Evolutionary conservation across 2,797 vertebrate genomes (phyloP).

Genomic region (Mycteria americana): DNA sequence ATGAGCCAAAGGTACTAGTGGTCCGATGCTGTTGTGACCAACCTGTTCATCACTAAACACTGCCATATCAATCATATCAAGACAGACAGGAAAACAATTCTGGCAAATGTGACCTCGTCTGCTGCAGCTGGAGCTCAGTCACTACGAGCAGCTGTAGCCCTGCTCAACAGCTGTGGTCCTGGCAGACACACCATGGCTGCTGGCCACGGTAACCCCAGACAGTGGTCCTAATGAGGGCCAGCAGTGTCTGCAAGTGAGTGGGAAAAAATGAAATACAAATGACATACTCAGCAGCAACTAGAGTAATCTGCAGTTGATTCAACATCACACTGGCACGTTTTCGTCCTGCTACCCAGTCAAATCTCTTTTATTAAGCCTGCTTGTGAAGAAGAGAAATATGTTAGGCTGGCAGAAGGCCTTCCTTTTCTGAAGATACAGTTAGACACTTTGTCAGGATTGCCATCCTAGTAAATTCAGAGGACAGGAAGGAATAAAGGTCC

Average conservation of each 20-base stretch:
- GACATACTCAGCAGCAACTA: not conserved
- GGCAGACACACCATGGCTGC: not conserved
- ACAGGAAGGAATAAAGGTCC: not conserved
- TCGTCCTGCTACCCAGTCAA: not conserved
- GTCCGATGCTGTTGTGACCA: not conserved
- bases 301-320: not conserved
- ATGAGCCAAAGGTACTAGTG: not conserved
- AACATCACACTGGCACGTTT: not conserved
- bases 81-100: not conserved
- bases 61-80: not conserved
- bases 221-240: not conserved
- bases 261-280: not conserved
- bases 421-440: not conserved
- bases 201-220: not conserved
- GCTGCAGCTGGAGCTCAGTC: constrained; percentile 48
- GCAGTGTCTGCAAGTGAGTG: not conserved
- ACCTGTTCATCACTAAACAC: not conserved
- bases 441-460: not conserved
- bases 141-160: not conserved
- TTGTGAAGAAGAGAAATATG: not conserved
- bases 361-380: not conserved
- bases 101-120: not conserved
- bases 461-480: not conserved
- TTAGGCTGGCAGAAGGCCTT: not conserved
- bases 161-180: constrained; percentile 26